phyloP scores from a whole-genome alignment of 2,888 invertebrate genomes.

The Trypoxylon attenuatum region DNA sequence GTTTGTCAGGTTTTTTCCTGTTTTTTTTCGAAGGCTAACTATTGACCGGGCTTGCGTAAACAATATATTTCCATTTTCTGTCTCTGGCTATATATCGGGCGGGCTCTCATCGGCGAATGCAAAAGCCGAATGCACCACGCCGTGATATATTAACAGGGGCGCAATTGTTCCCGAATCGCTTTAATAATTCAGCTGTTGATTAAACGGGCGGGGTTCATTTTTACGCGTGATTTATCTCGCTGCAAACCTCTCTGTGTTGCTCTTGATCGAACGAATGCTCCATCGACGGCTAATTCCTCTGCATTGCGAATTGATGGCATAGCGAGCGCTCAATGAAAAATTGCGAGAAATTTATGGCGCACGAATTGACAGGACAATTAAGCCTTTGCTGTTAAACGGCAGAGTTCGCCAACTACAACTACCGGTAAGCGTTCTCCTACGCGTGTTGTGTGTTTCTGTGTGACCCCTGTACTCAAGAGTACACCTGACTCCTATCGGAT shows the following conservation, averaged over 20 bases:
- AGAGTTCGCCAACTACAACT: no score
- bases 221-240: constrained; percentile 65
- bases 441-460: no score
- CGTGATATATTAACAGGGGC: constrained; percentile 70
- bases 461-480: no score
- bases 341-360: no score
- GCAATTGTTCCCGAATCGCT: constrained; percentile 68
- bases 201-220: constrained; percentile 68
- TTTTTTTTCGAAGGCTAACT: constrained; percentile 20
- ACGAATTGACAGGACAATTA: no score
- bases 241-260: constrained; percentile 28
- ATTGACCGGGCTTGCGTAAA: constrained; percentile 29
- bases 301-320: background rate
- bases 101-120: constrained; percentile 38
- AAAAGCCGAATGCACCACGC: constrained; percentile 44
- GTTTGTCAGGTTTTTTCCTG: constrained; percentile 23
- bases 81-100: constrained; percentile 21
- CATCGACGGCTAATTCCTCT: constrained; percentile 27
- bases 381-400: no score
- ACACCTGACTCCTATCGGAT: no score
- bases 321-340: no score
- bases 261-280: constrained; percentile 33
- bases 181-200: constrained; percentile 73
- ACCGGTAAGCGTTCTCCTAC: background rate
- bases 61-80: constrained; percentile 19